phyloP scores from a whole-genome alignment of 2,113 vertebrate genomes.

The Orthonyx spaldingii region DNA sequence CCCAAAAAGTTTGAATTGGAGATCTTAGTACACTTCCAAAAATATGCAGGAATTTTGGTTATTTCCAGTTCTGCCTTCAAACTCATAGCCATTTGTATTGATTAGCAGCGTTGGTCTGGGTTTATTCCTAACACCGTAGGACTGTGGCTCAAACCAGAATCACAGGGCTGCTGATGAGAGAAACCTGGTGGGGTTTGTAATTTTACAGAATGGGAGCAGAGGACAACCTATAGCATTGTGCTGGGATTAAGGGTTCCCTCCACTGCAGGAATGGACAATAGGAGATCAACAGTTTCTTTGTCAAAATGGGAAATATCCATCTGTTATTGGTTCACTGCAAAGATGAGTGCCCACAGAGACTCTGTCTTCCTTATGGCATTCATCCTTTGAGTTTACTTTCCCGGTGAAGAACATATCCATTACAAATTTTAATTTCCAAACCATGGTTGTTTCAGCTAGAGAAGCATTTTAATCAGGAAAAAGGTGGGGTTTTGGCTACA shows the following conservation, averaged over 20 bases:
- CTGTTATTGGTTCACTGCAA: not conserved
- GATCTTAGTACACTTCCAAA: not conserved
- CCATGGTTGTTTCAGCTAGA: not conserved
- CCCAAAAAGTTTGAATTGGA: not conserved
- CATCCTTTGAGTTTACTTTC: not conserved
- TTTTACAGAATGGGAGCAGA: not conserved
- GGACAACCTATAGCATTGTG: not conserved
- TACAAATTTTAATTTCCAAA: not conserved
- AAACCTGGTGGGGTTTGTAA: fast-evolving
- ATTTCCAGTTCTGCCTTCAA: not conserved
- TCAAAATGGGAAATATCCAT: not conserved
- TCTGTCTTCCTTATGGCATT: not conserved
- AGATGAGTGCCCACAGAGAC: not conserved
- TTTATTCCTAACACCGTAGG: not conserved
- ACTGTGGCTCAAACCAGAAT: not conserved
- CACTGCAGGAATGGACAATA: not conserved
- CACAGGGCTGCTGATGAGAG: not conserved
- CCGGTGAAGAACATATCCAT: not conserved
- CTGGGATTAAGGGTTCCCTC: not conserved
- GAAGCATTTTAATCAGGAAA: slow-evolving; percentile 1
- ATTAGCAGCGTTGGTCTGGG: fast-evolving
- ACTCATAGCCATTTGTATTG: not conserved
- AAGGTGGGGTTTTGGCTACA: not conserved
- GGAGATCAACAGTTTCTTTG: not conserved
- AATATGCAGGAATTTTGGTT: not conserved